Evolutionary conservation across 2,113 vertebrate species (phyloP).

Genomic region (Camelus bactrianus): DNA sequence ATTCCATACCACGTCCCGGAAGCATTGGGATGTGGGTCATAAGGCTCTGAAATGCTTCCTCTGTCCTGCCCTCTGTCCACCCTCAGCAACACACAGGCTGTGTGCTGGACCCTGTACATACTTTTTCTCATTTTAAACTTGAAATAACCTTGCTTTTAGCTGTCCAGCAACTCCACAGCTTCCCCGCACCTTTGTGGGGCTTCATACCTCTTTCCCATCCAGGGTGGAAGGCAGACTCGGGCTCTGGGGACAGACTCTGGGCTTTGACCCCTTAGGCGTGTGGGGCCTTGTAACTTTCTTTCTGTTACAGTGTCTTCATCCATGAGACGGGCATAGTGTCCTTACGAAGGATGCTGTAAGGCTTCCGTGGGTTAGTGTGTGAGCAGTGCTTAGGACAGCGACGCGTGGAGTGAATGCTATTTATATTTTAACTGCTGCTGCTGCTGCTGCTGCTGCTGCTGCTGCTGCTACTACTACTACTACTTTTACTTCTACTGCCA

Average conservation of each 20-base stretch:
- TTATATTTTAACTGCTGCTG: neutral
- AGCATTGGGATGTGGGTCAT: rapidly evolving
- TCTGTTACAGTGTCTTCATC: neutral
- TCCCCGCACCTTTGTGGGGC: rapidly evolving
- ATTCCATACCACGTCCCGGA: too few species aligned
- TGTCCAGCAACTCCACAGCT: neutral
- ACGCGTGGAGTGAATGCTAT: rapidly evolving
- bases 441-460: neutral
- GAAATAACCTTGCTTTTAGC: neutral
- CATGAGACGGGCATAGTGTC: neutral
- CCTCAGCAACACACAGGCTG: neutral
- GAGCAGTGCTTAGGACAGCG: neutral
- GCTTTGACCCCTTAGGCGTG: neutral
- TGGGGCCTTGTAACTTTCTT: neutral
- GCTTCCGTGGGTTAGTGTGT: neutral
- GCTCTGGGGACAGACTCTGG: neutral
- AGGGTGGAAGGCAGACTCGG: neutral
- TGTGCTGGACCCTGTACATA: rapidly evolving
- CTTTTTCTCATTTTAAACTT: neutral
- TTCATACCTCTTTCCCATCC: neutral
- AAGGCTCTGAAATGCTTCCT: too few species aligned
- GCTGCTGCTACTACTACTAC: neutral
- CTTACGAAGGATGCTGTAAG: neutral
- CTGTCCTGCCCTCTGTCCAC: too few species aligned
- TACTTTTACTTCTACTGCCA: rapidly evolving